A percentile compares a stretch with the other conserved stretches of the same genome.
These are phyloP conservation scores for Osedax frankpressi DNA, from an alignment of 2,888 invertebrate genomes.

Conservation along the genomic window DNA sequence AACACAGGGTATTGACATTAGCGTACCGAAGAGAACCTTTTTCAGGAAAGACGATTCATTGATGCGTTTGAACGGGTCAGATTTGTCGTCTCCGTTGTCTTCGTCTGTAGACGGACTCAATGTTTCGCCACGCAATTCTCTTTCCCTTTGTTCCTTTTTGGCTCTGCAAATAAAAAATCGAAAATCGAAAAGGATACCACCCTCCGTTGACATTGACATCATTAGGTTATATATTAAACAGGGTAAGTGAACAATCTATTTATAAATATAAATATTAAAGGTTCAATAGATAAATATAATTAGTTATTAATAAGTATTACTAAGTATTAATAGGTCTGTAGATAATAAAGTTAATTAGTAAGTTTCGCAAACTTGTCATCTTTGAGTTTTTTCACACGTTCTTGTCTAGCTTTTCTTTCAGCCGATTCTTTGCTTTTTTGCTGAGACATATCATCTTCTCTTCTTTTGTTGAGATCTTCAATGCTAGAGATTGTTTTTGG, in stretches of 20 bases:
- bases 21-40: background rate
- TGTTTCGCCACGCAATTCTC: background rate
- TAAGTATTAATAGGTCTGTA: no score
- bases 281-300: background rate
- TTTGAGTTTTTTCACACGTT: constrained; percentile 46
- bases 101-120: background rate
- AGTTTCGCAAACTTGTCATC: constrained; percentile 32
- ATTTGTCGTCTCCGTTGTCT: background rate
- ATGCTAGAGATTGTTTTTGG: no score
- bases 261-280: no score
- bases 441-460: constrained; percentile 54
- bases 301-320: no score
- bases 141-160: background rate
- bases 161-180: background rate
- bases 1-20: no score
- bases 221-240: no score
- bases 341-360: no score
- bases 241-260: no score
- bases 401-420: constrained; percentile 48
- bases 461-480: constrained; percentile 55
- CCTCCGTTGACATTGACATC: no score
- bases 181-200: background rate
- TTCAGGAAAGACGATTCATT: background rate
- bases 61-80: background rate
- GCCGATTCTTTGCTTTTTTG: constrained; percentile 49